Conservation (phyloP, 2,888 invertebrate species). For the Acanthosepion pharaonis region DNA sequence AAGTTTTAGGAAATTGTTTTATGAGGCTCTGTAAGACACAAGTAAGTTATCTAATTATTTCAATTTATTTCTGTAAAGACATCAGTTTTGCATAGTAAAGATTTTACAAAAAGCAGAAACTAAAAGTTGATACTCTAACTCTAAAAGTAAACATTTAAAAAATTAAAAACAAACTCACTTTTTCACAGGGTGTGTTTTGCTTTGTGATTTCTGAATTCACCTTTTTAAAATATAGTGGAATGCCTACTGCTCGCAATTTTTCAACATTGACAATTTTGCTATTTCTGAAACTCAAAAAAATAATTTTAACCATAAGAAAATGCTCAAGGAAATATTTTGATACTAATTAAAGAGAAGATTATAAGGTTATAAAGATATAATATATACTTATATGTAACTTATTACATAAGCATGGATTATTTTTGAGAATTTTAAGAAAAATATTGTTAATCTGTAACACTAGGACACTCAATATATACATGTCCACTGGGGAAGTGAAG, state of each 20-base stretch:
- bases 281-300: constrained; percentile 57
- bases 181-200: neutral
- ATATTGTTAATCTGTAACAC: neutral
- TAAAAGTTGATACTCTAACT: neutral
- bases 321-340: neutral
- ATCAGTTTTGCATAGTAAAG: neutral
- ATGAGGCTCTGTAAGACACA: neutral
- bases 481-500: neutral
- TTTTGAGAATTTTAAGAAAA: neutral
- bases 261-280: constrained; percentile 68
- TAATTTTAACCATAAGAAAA: neutral
- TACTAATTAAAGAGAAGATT: neutral
- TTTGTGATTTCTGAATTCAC: constrained; percentile 47
- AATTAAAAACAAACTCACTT: constrained; percentile 39
- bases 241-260: constrained; percentile 61
- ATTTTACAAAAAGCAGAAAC: neutral
- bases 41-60: neutral
- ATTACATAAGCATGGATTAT: neutral
- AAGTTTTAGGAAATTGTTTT: no score
- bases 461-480: neutral
- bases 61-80: neutral
- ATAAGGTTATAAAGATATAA: neutral
- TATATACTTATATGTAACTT: neutral
- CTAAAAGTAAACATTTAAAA: neutral
- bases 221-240: constrained; percentile 65